Percentiles rank a stretch among this genome's conserved stretches.
These are phyloP conservation scores for Psittacula derbiana DNA, from an alignment of 2,797 vertebrate species.

Conservation along the genomic window DNA sequence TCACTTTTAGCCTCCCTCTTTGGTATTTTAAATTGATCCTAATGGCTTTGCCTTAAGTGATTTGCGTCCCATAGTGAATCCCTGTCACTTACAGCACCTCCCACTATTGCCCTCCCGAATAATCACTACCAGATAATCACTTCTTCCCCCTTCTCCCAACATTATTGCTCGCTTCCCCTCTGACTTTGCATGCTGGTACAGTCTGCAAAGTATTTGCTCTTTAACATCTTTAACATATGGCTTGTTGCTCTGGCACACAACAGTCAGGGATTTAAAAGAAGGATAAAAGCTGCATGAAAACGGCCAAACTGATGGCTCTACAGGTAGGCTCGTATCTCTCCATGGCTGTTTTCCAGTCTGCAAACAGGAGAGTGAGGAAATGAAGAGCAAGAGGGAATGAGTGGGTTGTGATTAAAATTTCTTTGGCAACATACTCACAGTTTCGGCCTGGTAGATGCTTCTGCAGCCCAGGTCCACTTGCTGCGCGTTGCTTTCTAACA, in stretches of 20 bases:
- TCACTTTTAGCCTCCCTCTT: conserved; percentile 35
- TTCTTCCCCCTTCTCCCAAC: conserved; percentile 63
- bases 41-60: conserved; percentile 39
- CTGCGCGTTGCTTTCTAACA: not conserved
- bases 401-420: not conserved
- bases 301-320: not conserved
- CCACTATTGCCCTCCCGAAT: conserved; percentile 44
- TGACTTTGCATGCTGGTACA: conserved; percentile 1
- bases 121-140: conserved; percentile 58
- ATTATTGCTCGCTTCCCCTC: conserved; percentile 8
- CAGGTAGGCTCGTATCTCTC: not conserved
- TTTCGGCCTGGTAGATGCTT: not conserved
- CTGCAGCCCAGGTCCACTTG: not conserved
- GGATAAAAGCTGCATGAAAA: not conserved
- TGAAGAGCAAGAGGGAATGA: no score
- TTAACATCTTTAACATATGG: conserved; percentile 9
- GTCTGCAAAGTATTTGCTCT: not conserved
- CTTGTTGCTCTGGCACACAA: not conserved
- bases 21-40: conserved; percentile 53
- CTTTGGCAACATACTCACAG: rapidly evolving
- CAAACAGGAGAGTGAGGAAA: not conserved
- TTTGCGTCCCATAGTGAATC: not conserved
- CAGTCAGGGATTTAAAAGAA: not conserved
- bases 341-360: not conserved
- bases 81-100: conserved; percentile 39